Conservation (phyloP, 2,888 invertebrate genomes). For the Parasteatoda lunata region DNA sequence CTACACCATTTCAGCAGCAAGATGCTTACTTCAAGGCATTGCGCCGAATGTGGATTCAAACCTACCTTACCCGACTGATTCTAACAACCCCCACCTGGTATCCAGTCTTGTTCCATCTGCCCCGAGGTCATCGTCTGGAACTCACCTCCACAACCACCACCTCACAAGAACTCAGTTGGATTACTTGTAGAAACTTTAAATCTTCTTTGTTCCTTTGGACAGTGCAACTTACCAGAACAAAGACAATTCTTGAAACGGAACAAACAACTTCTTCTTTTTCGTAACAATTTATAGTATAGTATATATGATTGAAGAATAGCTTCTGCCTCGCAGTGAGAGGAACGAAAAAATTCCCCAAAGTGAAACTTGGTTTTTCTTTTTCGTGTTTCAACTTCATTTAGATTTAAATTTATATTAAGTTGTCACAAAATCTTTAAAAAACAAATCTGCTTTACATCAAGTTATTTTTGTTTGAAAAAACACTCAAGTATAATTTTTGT, state of each 20-base stretch:
- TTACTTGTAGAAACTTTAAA: constrained; percentile 34
- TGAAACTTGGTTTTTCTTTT: too few relatives aligned
- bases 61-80: constrained; percentile 71
- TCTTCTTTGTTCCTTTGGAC: neutral
- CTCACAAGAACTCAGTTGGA: constrained; percentile 47
- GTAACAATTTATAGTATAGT: neutral
- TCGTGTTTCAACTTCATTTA: too few relatives aligned
- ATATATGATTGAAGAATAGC: neutral
- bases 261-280: neutral
- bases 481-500: too few relatives aligned
- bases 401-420: too few relatives aligned
- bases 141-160: constrained; percentile 16
- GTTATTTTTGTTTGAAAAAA: too few relatives aligned
- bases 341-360: too few relatives aligned
- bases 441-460: too few relatives aligned
- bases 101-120: neutral
- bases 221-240: neutral
- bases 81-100: constrained; percentile 17
- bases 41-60: constrained; percentile 72
- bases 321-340: neutral
- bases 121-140: constrained; percentile 5
- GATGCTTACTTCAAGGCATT: constrained; percentile 73
- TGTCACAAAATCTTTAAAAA: too few relatives aligned
- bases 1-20: constrained; percentile 74
- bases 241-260: neutral